phyloP scores from a whole-genome alignment of 2,797 vertebrate species.

The Micropoecilia bifurca region DNA sequence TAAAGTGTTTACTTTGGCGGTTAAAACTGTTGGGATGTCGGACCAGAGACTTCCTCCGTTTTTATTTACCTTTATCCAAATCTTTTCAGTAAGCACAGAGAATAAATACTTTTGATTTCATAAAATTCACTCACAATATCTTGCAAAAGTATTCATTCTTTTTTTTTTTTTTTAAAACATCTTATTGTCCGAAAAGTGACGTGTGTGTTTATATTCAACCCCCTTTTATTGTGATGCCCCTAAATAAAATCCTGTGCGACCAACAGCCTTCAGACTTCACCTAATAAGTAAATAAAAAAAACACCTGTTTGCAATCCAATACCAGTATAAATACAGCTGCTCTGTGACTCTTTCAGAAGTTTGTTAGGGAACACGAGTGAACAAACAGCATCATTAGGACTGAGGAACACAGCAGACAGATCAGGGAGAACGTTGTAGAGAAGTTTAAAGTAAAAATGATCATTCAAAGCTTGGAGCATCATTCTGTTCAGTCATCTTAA shows the following conservation, averaged over 20 bases:
- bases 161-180: neutral
- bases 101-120: neutral
- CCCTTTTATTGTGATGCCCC: neutral
- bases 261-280: neutral
- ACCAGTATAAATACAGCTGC: neutral
- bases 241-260: neutral
- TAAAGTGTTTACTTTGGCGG: neutral
- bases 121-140: neutral
- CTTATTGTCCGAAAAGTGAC: neutral
- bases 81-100: neutral
- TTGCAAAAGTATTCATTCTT: neutral
- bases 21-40: conserved; percentile 4
- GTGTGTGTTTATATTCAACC: neutral
- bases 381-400: neutral
- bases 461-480: neutral
- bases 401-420: neutral
- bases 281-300: neutral
- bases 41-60: conserved; percentile 12
- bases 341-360: neutral
- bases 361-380: neutral
- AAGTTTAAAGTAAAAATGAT: neutral
- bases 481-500: neutral
- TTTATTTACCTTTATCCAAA: neutral
- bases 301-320: neutral
- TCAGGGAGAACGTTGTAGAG: neutral